phyloP scores from a whole-genome alignment of 2,113 vertebrate genomes.

The Burhinus oedicnemus region DNA sequence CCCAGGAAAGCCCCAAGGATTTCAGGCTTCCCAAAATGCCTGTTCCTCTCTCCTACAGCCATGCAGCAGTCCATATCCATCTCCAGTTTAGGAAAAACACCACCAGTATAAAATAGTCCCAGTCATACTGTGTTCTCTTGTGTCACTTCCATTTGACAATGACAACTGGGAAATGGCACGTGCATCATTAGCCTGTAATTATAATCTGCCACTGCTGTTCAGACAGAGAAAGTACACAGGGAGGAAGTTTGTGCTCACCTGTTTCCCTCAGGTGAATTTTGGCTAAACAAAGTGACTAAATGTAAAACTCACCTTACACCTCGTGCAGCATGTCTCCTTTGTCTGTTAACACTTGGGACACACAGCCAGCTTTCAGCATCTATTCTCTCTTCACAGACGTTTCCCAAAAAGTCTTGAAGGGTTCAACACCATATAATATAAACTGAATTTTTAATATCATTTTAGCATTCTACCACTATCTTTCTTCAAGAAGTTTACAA shows the following conservation, averaged over 20 bases:
- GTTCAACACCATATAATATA: not conserved
- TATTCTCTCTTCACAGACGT: not conserved
- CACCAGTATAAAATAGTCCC: not conserved
- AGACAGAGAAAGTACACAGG: not conserved
- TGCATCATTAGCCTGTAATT: not conserved
- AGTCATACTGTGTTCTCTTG: not conserved
- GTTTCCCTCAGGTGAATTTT: not conserved
- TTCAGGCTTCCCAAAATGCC: not conserved
- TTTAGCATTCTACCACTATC: not conserved
- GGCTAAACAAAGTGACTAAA: not conserved
- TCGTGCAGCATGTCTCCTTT: accelerated
- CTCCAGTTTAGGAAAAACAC: not conserved
- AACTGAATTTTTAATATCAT: not conserved
- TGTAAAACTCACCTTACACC: not conserved
- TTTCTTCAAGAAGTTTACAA: not conserved
- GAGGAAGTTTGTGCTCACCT: not conserved
- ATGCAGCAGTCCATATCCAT: not conserved
- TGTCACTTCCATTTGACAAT: not conserved
- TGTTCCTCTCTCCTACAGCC: not conserved
- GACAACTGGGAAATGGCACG: accelerated
- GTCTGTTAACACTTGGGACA: not conserved
- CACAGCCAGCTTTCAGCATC: not conserved
- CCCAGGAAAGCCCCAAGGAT: not conserved
- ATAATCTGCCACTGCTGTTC: not conserved
- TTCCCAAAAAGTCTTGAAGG: not conserved